Conservation (phyloP, 1,140 invertebrate species). For the Nasonia giraulti region DNA sequence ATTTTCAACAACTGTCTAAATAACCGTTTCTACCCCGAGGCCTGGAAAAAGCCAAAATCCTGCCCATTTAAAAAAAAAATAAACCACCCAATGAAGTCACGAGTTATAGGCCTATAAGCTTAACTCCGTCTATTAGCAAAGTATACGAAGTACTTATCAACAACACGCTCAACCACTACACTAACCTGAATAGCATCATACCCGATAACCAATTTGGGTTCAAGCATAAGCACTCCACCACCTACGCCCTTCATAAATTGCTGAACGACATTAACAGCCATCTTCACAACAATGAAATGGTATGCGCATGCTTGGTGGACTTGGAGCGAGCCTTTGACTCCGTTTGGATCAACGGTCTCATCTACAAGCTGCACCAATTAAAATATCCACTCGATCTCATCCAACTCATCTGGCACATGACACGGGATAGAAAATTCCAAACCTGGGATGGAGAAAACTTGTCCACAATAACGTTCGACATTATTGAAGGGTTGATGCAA, state of each 20-base stretch:
- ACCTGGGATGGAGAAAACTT: background rate
- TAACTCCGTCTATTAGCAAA: slow-evolving; percentile 61
- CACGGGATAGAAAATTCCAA: background rate
- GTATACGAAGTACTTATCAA: slow-evolving; percentile 48
- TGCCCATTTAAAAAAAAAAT: background rate
- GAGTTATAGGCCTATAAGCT: slow-evolving; percentile 61
- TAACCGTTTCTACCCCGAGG: background rate
- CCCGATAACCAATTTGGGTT: slow-evolving; percentile 52
- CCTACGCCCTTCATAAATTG: slow-evolving; percentile 45
- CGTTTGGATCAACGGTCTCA: background rate
- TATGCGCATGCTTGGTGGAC: background rate
- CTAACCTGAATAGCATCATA: slow-evolving; percentile 54
- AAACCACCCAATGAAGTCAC: slow-evolving; percentile 27
- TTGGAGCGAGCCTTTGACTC: background rate
- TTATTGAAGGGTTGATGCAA: slow-evolving; percentile 19
- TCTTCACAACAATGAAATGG: background rate
- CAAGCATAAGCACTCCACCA: slow-evolving; percentile 48
- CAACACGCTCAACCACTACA: background rate
- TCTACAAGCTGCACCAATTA: slow-evolving; percentile 45
- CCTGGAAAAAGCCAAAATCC: background rate
- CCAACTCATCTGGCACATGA: slow-evolving; percentile 15
- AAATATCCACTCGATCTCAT: slow-evolving; percentile 6
- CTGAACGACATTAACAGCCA: background rate
- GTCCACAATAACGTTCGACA: background rate
- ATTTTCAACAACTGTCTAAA: slow-evolving; percentile 22